Percentiles rank a stretch among this genome's conserved stretches.
Evolutionary conservation across 2,797 vertebrate genomes (phyloP).

Genomic region (Prionace glauca): DNA sequence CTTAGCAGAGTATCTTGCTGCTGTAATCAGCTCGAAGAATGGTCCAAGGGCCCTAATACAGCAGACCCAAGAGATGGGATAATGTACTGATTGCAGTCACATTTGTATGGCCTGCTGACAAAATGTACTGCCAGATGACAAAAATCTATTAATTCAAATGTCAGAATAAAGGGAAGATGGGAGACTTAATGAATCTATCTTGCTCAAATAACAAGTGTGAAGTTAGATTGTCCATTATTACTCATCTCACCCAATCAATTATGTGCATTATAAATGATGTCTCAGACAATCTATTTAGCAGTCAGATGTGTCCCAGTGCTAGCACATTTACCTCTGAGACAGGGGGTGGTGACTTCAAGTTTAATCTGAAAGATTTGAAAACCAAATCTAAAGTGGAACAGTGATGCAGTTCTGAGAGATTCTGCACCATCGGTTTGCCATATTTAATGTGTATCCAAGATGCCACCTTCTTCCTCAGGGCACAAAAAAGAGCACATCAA

Average conservation of each 20-base stretch:
- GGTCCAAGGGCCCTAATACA: not conserved
- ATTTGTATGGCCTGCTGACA: not conserved
- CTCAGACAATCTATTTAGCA: not conserved
- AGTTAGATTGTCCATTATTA: not conserved
- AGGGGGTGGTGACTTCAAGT: not conserved
- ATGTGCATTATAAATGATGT: not conserved
- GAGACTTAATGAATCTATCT: not conserved
- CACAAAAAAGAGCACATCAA: not conserved
- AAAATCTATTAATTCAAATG: not conserved
- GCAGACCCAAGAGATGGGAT: not conserved
- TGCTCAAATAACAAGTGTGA: not conserved
- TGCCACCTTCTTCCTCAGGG: not conserved
- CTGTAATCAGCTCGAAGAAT: not conserved
- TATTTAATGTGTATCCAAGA: not conserved
- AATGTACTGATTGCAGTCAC: not conserved
- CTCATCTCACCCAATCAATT: not conserved
- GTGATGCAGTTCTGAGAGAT: not conserved
- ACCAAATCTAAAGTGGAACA: not conserved
- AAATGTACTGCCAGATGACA: no score
- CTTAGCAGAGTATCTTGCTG: not conserved
- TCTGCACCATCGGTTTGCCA: not conserved
- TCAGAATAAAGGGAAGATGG: not conserved
- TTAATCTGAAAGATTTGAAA: not conserved
- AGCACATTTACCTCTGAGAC: not conserved
- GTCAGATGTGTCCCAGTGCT: no score